Conservation (phyloP, 2,797 vertebrate species). For the Sebastiscus tertius region DNA sequence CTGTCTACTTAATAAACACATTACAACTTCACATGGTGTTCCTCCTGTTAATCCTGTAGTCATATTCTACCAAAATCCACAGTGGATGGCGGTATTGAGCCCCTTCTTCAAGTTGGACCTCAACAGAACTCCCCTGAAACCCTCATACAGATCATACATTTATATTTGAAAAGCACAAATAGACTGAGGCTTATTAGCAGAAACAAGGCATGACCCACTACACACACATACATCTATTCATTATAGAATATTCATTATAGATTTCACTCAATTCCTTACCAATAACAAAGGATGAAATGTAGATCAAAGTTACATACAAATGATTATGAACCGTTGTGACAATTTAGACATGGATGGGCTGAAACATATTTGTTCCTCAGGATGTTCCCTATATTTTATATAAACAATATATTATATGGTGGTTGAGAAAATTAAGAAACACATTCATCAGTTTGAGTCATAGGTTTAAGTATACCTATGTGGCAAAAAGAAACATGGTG, state of each 20-base stretch:
- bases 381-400: not conserved
- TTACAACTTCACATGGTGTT: not conserved
- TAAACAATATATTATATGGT: not conserved
- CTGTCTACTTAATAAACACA: not conserved
- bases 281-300: not conserved
- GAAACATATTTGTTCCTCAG: not conserved
- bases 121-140: not conserved
- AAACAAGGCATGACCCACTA: not conserved
- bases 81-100: slow-evolving; percentile 21
- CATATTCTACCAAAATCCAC: not conserved
- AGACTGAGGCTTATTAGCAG: not conserved
- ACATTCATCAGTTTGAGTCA: not conserved
- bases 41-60: not conserved
- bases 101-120: not conserved
- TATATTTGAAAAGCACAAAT: not conserved
- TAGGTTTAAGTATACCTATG: not conserved
- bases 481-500: not conserved
- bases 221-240: not conserved
- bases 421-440: not conserved
- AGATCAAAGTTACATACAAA: not conserved
- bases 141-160: not conserved
- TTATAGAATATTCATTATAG: not conserved
- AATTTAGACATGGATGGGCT: not conserved
- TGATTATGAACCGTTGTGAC: not conserved
- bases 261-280: not conserved